These are phyloP conservation scores for Drosophila tropicalis DNA, from an alignment of 1,140 invertebrate species.

Conservation along the genomic window DNA sequence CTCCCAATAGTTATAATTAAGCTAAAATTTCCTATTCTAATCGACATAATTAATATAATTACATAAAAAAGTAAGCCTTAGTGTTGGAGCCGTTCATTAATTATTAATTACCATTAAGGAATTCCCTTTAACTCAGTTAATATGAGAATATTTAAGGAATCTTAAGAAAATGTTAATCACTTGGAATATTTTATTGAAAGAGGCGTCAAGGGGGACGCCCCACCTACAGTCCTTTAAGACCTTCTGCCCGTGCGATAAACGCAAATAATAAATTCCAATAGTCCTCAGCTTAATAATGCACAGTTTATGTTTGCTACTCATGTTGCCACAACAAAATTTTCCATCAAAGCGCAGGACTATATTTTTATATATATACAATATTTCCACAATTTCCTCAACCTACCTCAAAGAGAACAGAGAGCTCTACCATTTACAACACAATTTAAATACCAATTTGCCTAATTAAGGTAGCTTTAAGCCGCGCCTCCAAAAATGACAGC, in stretches of 20 bases:
- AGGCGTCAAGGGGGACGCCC: no score
- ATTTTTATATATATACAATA: background rate
- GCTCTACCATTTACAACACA: constrained; percentile 38
- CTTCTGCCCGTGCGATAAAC: background rate
- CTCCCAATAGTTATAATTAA: constrained; percentile 11
- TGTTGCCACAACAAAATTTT: constrained; percentile 6
- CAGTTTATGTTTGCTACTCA: constrained; percentile 1
- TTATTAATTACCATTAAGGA: background rate
- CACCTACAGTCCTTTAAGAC: background rate
- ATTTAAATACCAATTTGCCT: constrained; percentile 79
- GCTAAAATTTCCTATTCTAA: constrained; percentile 39
- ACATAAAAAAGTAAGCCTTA: constrained; percentile 7
- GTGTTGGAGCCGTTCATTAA: background rate
- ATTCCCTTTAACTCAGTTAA: no score
- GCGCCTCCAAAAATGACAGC: constrained; percentile 60
- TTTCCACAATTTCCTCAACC: constrained; percentile 32
- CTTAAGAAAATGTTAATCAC: no score
- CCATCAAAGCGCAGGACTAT: background rate
- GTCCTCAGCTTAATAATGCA: background rate
- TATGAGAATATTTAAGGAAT: no score
- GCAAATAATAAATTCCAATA: constrained; percentile 4
- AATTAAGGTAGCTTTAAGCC: constrained; percentile 69
- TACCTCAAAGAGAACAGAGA: constrained; percentile 51
- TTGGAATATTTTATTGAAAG: no score
- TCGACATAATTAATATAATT: constrained; percentile 43